A percentile compares a stretch with the other conserved stretches of the same genome.
Evolutionary conservation across 1,140 invertebrate genomes (phyloP).

Genomic region (Heliconius nattereri): DNA sequence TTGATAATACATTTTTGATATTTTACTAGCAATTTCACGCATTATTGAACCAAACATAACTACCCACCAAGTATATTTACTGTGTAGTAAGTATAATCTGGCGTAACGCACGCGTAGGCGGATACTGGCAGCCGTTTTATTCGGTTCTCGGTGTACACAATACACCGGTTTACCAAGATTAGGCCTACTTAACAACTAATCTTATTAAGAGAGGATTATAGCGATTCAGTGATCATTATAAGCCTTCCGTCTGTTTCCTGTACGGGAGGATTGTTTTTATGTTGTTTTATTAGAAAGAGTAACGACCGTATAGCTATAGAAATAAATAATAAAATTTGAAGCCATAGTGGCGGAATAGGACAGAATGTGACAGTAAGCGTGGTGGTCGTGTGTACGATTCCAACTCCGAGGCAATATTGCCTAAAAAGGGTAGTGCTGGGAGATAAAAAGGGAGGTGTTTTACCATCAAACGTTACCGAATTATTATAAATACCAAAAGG

Average conservation of each 20-base stretch:
- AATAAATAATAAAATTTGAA: too few species aligned
- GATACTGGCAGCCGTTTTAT: conserved; percentile 12
- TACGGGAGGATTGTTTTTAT: not conserved
- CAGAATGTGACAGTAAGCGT: too few species aligned
- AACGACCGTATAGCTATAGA: not conserved
- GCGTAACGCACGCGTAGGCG: conserved; percentile 13
- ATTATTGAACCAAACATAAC: not conserved
- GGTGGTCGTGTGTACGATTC: too few species aligned
- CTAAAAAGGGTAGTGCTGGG: too few species aligned
- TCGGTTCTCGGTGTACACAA: conserved; percentile 26
- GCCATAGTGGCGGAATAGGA: too few species aligned
- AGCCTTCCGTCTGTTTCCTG: conserved; percentile 1
- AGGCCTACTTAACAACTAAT: conserved; percentile 27
- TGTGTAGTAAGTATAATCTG: not conserved
- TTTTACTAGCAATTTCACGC: not conserved
- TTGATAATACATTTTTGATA: not conserved
- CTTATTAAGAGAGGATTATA: conserved; percentile 21
- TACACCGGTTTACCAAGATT: conserved; percentile 29
- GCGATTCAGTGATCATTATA: conserved; percentile 11
- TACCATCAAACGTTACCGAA: too few species aligned
- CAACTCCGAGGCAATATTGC: too few species aligned
- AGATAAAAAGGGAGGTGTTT: too few species aligned
- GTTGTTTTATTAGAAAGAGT: not conserved
- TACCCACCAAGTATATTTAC: too few species aligned
- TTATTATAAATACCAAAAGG: too few species aligned